A percentile compares a stretch with the other conserved stretches of the same genome.
Evolutionary conservation across 2,797 vertebrate genomes (phyloP).

Genomic region (Nyctibius grandis): DNA sequence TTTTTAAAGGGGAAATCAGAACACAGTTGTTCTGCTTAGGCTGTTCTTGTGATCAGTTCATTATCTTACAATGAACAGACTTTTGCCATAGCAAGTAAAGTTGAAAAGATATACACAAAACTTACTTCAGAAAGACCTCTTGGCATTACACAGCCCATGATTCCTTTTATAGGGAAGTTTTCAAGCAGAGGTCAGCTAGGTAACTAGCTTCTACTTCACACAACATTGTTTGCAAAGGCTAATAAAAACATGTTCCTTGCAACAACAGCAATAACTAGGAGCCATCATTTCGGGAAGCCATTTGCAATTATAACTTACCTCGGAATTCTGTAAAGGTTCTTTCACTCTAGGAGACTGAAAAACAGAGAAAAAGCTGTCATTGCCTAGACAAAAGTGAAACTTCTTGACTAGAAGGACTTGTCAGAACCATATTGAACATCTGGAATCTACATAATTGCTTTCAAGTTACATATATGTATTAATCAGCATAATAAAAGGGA

Average conservation of each 20-base stretch:
- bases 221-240: neutral
- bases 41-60: neutral
- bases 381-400: neutral
- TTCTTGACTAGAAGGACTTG: neutral
- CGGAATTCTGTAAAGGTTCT: slow-evolving; percentile 87
- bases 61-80: neutral
- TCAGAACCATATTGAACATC: neutral
- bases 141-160: neutral
- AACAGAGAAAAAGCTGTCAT: slow-evolving; percentile 14
- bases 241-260: neutral
- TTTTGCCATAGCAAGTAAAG: neutral
- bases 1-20: neutral
- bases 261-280: neutral
- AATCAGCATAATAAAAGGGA: neutral
- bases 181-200: neutral
- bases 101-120: neutral
- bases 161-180: neutral
- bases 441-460: neutral
- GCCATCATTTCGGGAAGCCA: neutral
- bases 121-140: neutral
- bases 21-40: neutral
- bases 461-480: neutral
- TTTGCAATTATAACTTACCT: slow-evolving; percentile 78
- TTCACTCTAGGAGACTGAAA: slow-evolving; percentile 96
- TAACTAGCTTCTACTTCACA: neutral